Conservation (phyloP, 2,888 invertebrate species). For the Zelleria hepariella region DNA sequence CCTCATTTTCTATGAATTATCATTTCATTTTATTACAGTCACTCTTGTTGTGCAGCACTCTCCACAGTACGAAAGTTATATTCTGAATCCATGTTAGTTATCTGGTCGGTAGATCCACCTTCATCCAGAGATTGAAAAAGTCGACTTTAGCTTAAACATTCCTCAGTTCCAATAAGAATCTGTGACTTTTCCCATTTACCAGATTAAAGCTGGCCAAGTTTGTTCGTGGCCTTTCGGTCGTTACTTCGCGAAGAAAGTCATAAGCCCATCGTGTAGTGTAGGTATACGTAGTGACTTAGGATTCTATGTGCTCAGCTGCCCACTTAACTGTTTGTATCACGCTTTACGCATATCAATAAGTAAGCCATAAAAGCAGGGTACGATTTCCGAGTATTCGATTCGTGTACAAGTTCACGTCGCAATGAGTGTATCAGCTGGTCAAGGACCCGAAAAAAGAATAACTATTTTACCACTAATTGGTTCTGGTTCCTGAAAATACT, state of each 20-base stretch:
- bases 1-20: too few relatives aligned
- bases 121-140: too few relatives aligned
- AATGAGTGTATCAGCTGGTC: not conserved
- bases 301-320: not conserved
- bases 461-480: not conserved
- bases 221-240: not conserved
- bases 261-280: not conserved
- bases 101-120: too few relatives aligned
- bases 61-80: too few relatives aligned
- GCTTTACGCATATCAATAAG: constrained; percentile 43
- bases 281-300: not conserved
- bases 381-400: constrained; percentile 34
- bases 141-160: too few relatives aligned
- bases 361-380: constrained; percentile 36
- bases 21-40: too few relatives aligned
- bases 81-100: too few relatives aligned
- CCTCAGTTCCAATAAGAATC: not conserved
- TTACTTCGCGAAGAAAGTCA: not conserved
- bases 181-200: not conserved
- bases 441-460: not conserved
- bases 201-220: not conserved
- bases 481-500: too few relatives aligned
- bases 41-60: too few relatives aligned
- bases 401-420: constrained; percentile 28
- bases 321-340: constrained; percentile 38